These are phyloP conservation scores for Caerostris darwini DNA, from an alignment of 1,140 invertebrate genomes.

Conservation along the genomic window DNA sequence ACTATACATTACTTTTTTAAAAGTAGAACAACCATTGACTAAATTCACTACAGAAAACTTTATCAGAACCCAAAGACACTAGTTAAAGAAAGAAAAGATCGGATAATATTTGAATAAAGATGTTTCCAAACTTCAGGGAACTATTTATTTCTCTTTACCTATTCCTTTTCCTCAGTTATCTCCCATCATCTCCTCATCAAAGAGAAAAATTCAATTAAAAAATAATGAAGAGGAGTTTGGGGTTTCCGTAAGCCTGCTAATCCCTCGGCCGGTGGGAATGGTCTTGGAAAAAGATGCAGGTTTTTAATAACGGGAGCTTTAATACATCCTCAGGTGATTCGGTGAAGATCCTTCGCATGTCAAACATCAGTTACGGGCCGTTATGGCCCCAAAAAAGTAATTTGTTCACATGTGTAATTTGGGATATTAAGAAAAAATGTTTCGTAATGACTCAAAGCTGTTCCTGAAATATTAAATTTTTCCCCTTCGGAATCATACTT, in stretches of 20 bases:
- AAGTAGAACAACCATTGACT: no score
- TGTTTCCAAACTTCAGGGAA: neutral
- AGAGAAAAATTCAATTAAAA: conserved; percentile 4
- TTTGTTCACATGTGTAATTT: neutral
- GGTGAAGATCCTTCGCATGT: neutral
- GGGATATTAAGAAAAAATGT: neutral
- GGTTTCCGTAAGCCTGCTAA: neutral
- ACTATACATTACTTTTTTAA: no score
- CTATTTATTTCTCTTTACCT: neutral
- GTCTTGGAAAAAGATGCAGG: neutral
- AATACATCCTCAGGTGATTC: neutral
- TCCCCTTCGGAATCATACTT: neutral
- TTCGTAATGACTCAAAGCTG: neutral
- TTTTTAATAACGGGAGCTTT: neutral
- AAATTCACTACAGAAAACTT: no score
- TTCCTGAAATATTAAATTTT: conserved; percentile 12
- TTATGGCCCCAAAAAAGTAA: neutral
- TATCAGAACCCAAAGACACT: no score
- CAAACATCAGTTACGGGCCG: conserved; percentile 2
- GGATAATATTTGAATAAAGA: no score
- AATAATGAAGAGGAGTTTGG: neutral
- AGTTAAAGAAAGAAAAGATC: no score
- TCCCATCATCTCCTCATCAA: neutral
- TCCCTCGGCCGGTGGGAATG: neutral
- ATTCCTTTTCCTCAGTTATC: neutral